Conservation (phyloP, 2,888 invertebrate species). For the Lacanobia wlatinum region DNA sequence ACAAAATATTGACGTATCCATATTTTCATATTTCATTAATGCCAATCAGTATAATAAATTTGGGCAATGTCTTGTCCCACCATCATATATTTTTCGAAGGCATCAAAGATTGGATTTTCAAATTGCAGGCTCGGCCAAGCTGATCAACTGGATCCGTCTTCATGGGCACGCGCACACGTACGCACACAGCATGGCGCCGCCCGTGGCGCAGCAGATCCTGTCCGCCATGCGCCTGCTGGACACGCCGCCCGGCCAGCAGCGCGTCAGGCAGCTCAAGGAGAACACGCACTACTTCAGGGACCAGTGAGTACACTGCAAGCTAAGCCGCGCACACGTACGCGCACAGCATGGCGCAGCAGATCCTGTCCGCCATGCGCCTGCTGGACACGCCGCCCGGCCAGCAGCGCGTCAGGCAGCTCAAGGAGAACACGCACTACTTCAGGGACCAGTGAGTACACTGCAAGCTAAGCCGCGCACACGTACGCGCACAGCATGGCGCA, state of each 20-base stretch:
- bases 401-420: slow-evolving; percentile 93
- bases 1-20: too few relatives aligned
- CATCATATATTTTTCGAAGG: too few relatives aligned
- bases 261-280: slow-evolving; percentile 93
- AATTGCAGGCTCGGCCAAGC: slow-evolving; percentile 93
- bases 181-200: slow-evolving; percentile 97
- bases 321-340: too few relatives aligned
- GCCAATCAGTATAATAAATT: too few relatives aligned
- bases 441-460: slow-evolving; percentile 70
- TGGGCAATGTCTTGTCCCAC: too few relatives aligned
- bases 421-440: slow-evolving; percentile 93
- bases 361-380: slow-evolving; percentile 88
- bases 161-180: slow-evolving; percentile 96
- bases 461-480: too few relatives aligned
- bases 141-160: slow-evolving; percentile 94
- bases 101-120: background rate
- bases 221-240: slow-evolving; percentile 93
- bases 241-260: slow-evolving; percentile 92
- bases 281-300: slow-evolving; percentile 92
- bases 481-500: too few relatives aligned
- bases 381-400: slow-evolving; percentile 91
- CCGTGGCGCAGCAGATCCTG: slow-evolving; percentile 97
- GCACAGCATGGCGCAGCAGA: too few relatives aligned
- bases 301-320: slow-evolving; percentile 60
- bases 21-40: too few relatives aligned